phyloP scores from a whole-genome alignment of 2,888 invertebrate species.

The Beris morrisii region DNA sequence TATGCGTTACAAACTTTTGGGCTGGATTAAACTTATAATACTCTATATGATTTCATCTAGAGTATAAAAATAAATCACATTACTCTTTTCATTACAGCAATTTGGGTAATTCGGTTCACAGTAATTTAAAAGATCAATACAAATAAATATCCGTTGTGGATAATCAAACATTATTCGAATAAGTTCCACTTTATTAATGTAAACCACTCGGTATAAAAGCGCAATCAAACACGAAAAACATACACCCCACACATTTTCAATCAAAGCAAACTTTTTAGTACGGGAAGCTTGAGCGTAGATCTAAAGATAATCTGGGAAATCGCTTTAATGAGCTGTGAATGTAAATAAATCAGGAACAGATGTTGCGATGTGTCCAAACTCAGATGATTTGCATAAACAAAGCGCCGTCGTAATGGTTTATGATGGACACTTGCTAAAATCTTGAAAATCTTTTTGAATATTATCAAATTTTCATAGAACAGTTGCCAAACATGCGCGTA shows the following conservation, averaged over 20 bases:
- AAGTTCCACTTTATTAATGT: conserved; percentile 11
- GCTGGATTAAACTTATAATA: no score
- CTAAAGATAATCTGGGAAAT: conserved; percentile 17
- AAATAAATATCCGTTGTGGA: neutral
- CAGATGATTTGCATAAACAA: conserved; percentile 22
- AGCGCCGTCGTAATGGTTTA: conserved; percentile 17
- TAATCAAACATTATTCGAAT: conserved; percentile 1
- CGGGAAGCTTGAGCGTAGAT: neutral
- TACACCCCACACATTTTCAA: neutral
- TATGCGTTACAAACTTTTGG: no score
- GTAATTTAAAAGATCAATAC: no score
- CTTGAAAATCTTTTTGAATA: conserved; percentile 4
- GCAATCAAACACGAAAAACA: neutral
- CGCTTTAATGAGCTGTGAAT: conserved; percentile 21
- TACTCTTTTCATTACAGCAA: no score
- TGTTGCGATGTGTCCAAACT: conserved; percentile 19
- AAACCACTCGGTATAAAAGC: conserved; percentile 3
- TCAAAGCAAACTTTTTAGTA: no score
- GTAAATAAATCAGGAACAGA: conserved; percentile 25
- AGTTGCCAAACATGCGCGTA: conserved; percentile 23
- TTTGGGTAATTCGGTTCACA: no score
- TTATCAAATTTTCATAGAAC: conserved; percentile 3
- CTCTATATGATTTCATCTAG: no score
- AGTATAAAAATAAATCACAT: no score
- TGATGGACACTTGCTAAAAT: conserved; percentile 12